Base-by-base conservation (phyloP, 2,888 invertebrate species). In the Sarcophaga rosellei region DNA sequence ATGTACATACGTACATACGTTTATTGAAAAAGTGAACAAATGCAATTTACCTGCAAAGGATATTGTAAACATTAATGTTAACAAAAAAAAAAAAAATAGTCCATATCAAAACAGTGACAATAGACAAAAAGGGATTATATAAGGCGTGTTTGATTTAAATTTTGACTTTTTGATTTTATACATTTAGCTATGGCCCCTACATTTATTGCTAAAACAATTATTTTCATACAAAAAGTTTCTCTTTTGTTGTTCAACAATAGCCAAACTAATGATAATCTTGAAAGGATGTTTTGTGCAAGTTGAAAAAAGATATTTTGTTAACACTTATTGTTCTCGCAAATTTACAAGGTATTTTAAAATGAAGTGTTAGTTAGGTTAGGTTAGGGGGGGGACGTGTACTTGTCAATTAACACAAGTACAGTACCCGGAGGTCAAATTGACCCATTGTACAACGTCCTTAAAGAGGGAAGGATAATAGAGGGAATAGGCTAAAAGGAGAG, bases 31-130 rank as follows among this genome's bases (percentile, higher is more conserved):
- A 17, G 80, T 65, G 59, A 75, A 10, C 35, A 66, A 47, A 72
- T 21, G 59, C 53, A 45, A 74, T 53, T 68, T 81, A 80, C 73
- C 74, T 80, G 77, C 21, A 10, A 68, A 82, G 59, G 68, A 44
- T 20, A 15, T 62, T 25, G 21, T 6, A 53, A 47, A 21, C 47
- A 57, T 65, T 35, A 21, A n/a, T 75, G 84, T 85, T 35, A 35
- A 8, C 35, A 35, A 35, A 8, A 89, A 89, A n/a, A 89, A 25
- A 4, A 25, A 89, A 89, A 89, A 88, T 88, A 86, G 84, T 88
- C 81, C 89, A 89, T 92, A 92, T 92, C 92, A 93, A 91, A 92
- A 92, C 90, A 91, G 89, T 90, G 90, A 92, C 92, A 91, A 92
- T 90, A 88, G 83, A 79, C n/a, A 17, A 25, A 75, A 25, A 75